Percentiles rank a stretch among this genome's conserved stretches.
Conservation (phyloP, 1,140 invertebrate species). For the Radopholus similis region DNA sequence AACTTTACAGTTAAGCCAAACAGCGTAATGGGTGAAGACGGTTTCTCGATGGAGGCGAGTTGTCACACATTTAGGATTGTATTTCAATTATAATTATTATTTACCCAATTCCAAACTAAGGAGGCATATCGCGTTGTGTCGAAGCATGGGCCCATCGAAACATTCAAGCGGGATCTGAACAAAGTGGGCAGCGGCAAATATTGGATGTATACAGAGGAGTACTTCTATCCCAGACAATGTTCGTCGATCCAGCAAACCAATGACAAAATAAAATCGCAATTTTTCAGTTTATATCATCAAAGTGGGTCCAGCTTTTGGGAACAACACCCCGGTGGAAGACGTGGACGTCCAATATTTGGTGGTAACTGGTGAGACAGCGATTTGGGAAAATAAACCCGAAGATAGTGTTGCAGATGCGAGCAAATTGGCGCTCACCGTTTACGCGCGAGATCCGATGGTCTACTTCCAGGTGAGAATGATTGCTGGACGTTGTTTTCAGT, state of each 20-base stretch:
- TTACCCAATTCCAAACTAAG: no score
- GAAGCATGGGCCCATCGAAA: constrained; percentile 58
- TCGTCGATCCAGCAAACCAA: background rate
- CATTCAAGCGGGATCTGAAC: constrained; percentile 59
- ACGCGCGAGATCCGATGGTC: constrained; percentile 53
- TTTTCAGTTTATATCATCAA: constrained; percentile 60
- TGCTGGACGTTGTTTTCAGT: background rate
- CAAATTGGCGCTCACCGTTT: constrained; percentile 53
- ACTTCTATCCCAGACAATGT: constrained; percentile 60
- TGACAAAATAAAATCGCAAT: constrained; percentile 4
- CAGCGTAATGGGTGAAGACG: constrained; percentile 58
- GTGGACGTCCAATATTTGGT: constrained; percentile 54
- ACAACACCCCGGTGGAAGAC: constrained; percentile 43
- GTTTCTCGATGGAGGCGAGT: constrained; percentile 58
- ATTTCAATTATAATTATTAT: no score
- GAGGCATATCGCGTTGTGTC: constrained; percentile 55
- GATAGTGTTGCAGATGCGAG: constrained; percentile 45
- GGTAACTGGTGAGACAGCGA: constrained; percentile 39
- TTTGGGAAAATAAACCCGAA: no score
- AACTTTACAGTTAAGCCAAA: constrained; percentile 57
- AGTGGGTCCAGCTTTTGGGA: constrained; percentile 53
- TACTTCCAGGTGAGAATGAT: constrained; percentile 50
- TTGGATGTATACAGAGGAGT: constrained; percentile 61
- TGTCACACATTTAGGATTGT: background rate
- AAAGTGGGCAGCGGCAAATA: constrained; percentile 60